Percentiles rank a stretch among this genome's conserved stretches.
phyloP scores from a whole-genome alignment of 2,888 invertebrate species.

The Brachyopa scutellaris region DNA sequence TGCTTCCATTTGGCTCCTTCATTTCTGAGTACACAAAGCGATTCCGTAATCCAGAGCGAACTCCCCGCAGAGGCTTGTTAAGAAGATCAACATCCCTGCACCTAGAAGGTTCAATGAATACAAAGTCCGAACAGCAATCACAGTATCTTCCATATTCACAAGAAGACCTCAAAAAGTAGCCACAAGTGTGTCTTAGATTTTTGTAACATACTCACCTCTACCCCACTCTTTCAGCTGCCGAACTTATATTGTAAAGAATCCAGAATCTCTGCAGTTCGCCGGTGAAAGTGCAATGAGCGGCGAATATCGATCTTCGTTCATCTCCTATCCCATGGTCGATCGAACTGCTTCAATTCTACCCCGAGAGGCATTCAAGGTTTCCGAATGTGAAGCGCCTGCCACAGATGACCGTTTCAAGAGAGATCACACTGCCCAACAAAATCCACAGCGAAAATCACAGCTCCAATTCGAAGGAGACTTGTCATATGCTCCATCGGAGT shows the following conservation, averaged over 20 bases:
- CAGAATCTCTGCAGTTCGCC: conserved; percentile 77
- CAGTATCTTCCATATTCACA: conserved; percentile 80
- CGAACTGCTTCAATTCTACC: conserved; percentile 78
- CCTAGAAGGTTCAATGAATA: conserved; percentile 80
- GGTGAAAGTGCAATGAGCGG: conserved; percentile 76
- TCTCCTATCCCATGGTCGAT: conserved; percentile 79
- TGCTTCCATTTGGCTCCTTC: conserved; percentile 77
- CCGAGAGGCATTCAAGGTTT: conserved; percentile 77
- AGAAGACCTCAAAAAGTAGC: conserved; percentile 78
- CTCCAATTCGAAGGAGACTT: conserved; percentile 73
- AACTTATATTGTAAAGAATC: conserved; percentile 77
- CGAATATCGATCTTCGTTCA: conserved; percentile 78
- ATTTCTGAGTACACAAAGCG: conserved; percentile 77
- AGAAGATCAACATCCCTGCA: conserved; percentile 79
- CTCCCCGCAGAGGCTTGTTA: conserved; percentile 74
- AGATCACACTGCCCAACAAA: conserved; percentile 76
- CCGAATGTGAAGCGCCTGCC: conserved; percentile 64
- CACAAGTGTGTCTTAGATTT: no score
- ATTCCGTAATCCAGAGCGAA: conserved; percentile 67
- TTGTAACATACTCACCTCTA: no score
- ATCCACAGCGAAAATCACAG: conserved; percentile 74
- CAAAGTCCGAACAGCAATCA: conserved; percentile 79
- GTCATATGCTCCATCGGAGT: conserved; percentile 78
- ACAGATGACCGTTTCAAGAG: conserved; percentile 75
- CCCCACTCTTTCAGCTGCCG: conserved; percentile 76